Evolutionary conservation across 2,113 vertebrate genomes (phyloP).

Genomic region (Solea senegalensis): DNA sequence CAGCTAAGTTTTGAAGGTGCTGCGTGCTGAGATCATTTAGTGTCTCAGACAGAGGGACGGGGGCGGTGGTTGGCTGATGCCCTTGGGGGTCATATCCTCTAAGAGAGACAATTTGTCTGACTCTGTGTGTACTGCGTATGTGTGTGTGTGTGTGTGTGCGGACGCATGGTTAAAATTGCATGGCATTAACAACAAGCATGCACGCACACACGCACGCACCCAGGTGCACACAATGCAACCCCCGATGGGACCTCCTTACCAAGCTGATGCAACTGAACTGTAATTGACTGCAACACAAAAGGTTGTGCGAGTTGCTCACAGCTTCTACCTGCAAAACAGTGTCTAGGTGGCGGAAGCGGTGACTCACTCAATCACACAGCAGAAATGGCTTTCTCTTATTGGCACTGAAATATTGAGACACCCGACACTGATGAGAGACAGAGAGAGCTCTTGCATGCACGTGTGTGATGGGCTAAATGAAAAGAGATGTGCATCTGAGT

Average conservation of each 20-base stretch:
- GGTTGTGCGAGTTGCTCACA: slow-evolving; percentile 64
- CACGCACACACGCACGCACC: slow-evolving; percentile 24
- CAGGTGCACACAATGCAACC: slow-evolving; percentile 27
- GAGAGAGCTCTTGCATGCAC: slow-evolving; percentile 3
- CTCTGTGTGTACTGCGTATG: slow-evolving; percentile 37
- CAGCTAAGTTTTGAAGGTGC: slow-evolving; percentile 55
- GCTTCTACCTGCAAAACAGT: slow-evolving; percentile 61
- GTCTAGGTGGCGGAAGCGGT: slow-evolving; percentile 28
- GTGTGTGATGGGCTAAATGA: slow-evolving; percentile 71
- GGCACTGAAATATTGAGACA: slow-evolving; percentile 63
- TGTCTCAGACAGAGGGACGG: slow-evolving; percentile 65
- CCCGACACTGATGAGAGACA: slow-evolving; percentile 27
- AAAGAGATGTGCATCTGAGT: slow-evolving; percentile 79
- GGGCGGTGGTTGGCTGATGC: slow-evolving; percentile 64
- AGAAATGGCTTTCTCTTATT: slow-evolving; percentile 62
- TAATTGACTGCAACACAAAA: slow-evolving; percentile 79
- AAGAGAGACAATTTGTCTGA: slow-evolving; percentile 63
- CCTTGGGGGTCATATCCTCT: slow-evolving; percentile 65
- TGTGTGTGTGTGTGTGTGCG: slow-evolving; percentile 13
- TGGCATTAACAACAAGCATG: slow-evolving; percentile 60
- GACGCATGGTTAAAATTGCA: slow-evolving; percentile 60
- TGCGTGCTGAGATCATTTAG: slow-evolving; percentile 69
- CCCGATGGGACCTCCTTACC: slow-evolving; percentile 66
- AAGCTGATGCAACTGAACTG: slow-evolving; percentile 80
- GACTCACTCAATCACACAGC: slow-evolving; percentile 61